phyloP scores from a whole-genome alignment of 2,113 vertebrate species.

The Opisthocomus hoazin region DNA sequence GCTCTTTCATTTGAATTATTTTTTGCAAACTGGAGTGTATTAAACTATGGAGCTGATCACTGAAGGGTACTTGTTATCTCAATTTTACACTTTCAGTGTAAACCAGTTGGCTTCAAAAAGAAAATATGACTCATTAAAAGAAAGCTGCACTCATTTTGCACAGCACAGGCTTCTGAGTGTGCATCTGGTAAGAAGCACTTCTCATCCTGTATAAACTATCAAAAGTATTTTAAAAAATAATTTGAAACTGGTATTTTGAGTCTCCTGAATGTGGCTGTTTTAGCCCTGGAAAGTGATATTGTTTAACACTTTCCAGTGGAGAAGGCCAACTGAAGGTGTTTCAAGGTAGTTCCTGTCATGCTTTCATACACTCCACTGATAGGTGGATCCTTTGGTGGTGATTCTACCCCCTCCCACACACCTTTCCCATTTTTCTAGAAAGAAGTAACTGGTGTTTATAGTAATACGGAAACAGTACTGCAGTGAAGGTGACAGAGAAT shows the following conservation, averaged over 20 bases:
- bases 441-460: background rate
- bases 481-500: background rate
- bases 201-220: background rate
- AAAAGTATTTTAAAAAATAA: background rate
- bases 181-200: background rate
- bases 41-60: background rate
- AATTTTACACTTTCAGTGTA: background rate
- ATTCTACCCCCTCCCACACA: no score
- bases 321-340: background rate
- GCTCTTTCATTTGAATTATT: background rate
- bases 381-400: background rate
- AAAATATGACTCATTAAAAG: background rate
- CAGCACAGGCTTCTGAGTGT: background rate
- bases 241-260: background rate
- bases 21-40: background rate
- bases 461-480: background rate
- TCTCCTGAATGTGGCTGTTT: background rate
- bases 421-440: background rate
- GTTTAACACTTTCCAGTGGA: background rate
- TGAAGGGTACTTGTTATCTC: background rate
- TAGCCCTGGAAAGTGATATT: background rate
- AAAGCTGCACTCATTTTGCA: background rate
- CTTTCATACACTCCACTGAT: background rate
- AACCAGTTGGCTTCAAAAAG: background rate
- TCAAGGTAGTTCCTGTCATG: background rate